phyloP scores from a whole-genome alignment of 2,888 invertebrate species.

The Andrena marginata region DNA sequence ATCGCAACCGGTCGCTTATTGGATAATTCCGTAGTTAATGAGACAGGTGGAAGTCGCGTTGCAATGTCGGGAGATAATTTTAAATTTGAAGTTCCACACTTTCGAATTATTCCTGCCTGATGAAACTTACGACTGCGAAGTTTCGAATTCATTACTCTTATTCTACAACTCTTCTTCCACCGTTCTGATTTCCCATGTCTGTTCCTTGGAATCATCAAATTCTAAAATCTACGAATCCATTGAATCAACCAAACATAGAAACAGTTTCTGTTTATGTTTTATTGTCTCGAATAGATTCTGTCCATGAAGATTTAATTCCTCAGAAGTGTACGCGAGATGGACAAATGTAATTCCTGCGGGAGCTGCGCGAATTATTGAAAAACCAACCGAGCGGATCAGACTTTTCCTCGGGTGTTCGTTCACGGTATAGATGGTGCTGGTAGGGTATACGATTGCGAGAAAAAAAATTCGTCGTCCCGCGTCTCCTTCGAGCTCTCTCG shows the following conservation, averaged over 20 bases:
- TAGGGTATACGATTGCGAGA: slow-evolving; percentile 9
- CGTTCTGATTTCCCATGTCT: too few relatives aligned
- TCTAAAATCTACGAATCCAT: too few relatives aligned
- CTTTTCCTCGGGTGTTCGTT: slow-evolving; percentile 22
- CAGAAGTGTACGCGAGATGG: too few relatives aligned
- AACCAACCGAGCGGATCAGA: slow-evolving; percentile 14
- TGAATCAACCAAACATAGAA: background rate
- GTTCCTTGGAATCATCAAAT: too few relatives aligned
- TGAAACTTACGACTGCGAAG: too few relatives aligned
- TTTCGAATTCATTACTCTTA: too few relatives aligned
- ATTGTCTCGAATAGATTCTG: slow-evolving; percentile 1
- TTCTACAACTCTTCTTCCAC: too few relatives aligned
- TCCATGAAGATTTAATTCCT: slow-evolving; percentile 28
- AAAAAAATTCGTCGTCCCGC: slow-evolving; percentile 51
- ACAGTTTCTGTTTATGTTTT: background rate
- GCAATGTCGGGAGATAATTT: background rate
- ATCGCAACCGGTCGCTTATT: background rate
- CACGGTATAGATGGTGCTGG: background rate
- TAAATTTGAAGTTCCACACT: background rate
- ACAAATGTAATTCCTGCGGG: slow-evolving; percentile 16
- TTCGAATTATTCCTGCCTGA: background rate
- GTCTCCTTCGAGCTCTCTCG: slow-evolving; percentile 57
- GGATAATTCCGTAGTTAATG: background rate
- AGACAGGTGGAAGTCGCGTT: slow-evolving; percentile 3
- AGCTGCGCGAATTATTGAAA: slow-evolving; percentile 43